phyloP scores from a whole-genome alignment of 2,113 vertebrate species.

The Eidolon helvum region DNA sequence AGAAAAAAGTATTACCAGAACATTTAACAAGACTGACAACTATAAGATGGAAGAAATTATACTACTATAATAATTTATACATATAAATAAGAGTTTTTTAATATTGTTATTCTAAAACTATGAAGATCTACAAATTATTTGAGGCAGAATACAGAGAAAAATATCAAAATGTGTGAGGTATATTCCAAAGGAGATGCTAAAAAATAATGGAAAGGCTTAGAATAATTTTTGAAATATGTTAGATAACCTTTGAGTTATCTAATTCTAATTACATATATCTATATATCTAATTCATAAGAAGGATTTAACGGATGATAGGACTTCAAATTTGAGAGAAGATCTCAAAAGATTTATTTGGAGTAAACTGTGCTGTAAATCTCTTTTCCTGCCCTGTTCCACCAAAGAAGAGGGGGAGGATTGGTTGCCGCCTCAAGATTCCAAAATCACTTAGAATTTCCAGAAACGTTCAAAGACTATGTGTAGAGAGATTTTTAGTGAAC shows the following conservation, averaged over 20 bases:
- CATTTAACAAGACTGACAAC: background rate
- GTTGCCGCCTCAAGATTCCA: background rate
- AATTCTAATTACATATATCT: background rate
- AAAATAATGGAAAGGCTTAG: background rate
- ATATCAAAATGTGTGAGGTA: background rate
- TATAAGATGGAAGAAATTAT: background rate
- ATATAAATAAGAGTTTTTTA: background rate
- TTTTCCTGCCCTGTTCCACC: background rate
- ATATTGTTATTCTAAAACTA: background rate
- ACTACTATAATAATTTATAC: background rate
- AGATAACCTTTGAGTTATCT: background rate
- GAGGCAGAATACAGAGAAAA: background rate
- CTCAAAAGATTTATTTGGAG: background rate
- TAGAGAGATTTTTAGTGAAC: background rate
- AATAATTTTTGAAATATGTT: background rate
- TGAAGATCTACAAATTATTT: background rate
- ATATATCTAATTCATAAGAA: background rate
- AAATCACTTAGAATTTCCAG: background rate
- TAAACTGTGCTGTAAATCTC: background rate
- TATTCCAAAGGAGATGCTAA: background rate
- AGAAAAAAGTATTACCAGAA: background rate
- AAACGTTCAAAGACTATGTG: background rate
- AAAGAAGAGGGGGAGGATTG: rapidly evolving
- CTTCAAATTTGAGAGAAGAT: background rate
- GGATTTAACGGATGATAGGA: background rate